These are phyloP conservation scores for Lapara coniferarum DNA, from an alignment of 2,888 invertebrate genomes.

Conservation along the genomic window DNA sequence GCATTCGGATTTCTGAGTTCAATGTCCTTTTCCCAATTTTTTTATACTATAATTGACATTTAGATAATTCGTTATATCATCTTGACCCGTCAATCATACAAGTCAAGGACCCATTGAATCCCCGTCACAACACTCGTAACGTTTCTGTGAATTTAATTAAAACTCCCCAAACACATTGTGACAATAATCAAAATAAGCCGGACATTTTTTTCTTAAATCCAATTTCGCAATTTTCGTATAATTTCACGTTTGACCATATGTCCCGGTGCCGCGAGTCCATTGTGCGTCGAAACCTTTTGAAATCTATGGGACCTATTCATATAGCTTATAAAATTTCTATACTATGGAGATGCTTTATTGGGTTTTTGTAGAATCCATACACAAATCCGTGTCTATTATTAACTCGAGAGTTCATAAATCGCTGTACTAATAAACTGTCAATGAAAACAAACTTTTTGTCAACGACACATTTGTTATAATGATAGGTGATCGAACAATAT, in stretches of 20 bases:
- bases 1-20: too few relatives aligned
- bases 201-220: slow-evolving; percentile 70
- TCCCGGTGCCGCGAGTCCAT: slow-evolving; percentile 57
- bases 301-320: slow-evolving; percentile 61
- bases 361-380: slow-evolving; percentile 56
- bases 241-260: slow-evolving; percentile 64
- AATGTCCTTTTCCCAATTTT: background rate
- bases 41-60: background rate
- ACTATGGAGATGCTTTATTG: slow-evolving; percentile 63
- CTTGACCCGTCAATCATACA: slow-evolving; percentile 31
- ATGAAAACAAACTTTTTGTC: slow-evolving; percentile 8
- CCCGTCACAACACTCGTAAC: slow-evolving; percentile 61
- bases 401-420: slow-evolving; percentile 49
- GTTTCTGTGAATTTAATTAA: slow-evolving; percentile 59
- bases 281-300: slow-evolving; percentile 66
- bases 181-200: slow-evolving; percentile 61
- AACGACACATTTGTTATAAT: background rate
- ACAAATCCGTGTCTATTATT: slow-evolving; percentile 50
- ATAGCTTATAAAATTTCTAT: slow-evolving; percentile 66
- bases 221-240: slow-evolving; percentile 71
- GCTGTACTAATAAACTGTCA: slow-evolving; percentile 43
- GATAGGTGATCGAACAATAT: background rate
- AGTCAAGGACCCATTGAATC: slow-evolving; percentile 31
- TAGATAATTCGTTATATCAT: background rate
- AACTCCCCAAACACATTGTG: slow-evolving; percentile 55